Evolutionary conservation across 2,113 vertebrate species (phyloP), one percentile per base, ranked within the genome.

Genomic region (Oxygymnocypris stewartii): DNA sequence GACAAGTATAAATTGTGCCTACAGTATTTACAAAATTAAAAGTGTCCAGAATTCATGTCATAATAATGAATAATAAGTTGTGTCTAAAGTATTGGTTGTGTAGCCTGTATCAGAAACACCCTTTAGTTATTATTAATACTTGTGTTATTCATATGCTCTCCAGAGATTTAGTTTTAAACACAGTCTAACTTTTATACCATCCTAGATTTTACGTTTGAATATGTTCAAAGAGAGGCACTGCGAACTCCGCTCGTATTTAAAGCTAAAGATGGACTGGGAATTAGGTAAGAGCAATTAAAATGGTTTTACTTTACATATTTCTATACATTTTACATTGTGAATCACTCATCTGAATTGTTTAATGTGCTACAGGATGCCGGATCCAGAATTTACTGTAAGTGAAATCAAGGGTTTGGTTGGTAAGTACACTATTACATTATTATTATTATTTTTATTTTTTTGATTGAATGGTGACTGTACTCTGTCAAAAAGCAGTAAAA

Each of bases 391-490:
- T 89, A 97, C 96, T 28, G 95, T 98, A 67, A 96, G 97, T 90
- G 97, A 99, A 71, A 97, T 99, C 92, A 99, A 99, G 93, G 95
- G 97, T 87, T 94, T 99, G 85, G 97, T 99, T 91, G 98, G 98
- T 99, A 95, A 98, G 98, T 97, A 75, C 31, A 57, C 23, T 10
- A 18, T 31, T 54, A 61, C 6, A 31, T 31, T 31, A 31, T 31
- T 31, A 31, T 31, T 2, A 31, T 31, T 31, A 31, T 59, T 23
- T 23, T 51, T 4, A 7, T 8, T 57, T 11, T 9, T 71, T 37
- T 7, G 31, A 37, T 20, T 71, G 8, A 20, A 18, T 10, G 3
- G 67, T 71, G 1, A 67, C 28, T 67, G 31, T 35, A 20, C 8
- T 71, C 31, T 10, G 67, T 37, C 8, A n/a, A 23, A 61, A n/a